These are phyloP conservation scores for Todiramphus saurophagus DNA, from an alignment of 2,113 vertebrate genomes.

Conservation along the genomic window DNA sequence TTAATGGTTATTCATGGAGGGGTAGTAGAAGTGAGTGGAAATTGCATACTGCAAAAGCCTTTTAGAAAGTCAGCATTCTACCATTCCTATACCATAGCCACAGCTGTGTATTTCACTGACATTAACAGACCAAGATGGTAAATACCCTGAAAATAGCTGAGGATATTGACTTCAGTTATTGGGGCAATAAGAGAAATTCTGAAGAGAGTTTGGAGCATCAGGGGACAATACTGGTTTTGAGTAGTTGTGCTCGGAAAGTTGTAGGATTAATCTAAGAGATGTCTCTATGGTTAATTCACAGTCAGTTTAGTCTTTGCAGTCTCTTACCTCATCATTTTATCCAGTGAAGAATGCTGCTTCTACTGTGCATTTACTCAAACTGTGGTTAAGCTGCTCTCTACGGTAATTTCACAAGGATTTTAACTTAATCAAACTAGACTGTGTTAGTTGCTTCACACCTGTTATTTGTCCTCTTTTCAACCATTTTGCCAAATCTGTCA, in stretches of 20 bases:
- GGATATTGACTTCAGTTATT: neutral
- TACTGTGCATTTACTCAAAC: neutral
- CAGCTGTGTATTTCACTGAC: neutral
- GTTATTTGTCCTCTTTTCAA: neutral
- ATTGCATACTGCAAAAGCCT: accelerated
- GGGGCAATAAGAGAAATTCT: neutral
- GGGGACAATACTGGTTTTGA: neutral
- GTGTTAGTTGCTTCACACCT: neutral
- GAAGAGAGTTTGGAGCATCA: neutral
- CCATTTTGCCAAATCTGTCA: neutral
- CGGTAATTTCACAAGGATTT: neutral
- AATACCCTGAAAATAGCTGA: neutral
- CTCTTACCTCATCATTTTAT: neutral
- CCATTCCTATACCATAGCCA: neutral
- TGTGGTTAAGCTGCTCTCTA: neutral
- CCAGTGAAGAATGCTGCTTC: neutral
- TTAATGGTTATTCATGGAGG: neutral
- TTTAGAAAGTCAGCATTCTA: neutral
- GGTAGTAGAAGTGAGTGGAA: neutral
- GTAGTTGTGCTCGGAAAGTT: neutral
- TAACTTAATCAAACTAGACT: neutral
- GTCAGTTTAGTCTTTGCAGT: neutral
- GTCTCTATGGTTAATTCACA: neutral
- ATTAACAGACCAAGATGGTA: neutral
- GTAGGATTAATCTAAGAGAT: neutral